Base-by-base conservation (phyloP, 2,888 invertebrate genomes). In the Cosmopolites sordidus region DNA sequence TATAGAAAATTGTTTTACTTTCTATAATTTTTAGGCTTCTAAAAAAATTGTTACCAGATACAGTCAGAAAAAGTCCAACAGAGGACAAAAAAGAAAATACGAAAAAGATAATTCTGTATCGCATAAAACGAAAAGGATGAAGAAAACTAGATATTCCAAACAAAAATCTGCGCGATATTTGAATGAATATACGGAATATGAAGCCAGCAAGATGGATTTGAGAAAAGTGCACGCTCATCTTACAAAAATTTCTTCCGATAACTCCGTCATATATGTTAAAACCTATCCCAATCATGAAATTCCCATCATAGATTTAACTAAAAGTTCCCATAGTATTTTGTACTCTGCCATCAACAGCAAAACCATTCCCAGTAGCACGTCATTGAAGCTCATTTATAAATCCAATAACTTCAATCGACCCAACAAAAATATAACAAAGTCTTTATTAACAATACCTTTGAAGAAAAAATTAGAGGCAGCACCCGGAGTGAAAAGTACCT, bases 171-270 rank as follows among this genome's bases (percentile, higher is more conserved):
- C 38, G n/a, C 33, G 47, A 29, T 51, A 55, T 43, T 29, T 43
- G 48, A 18, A 52, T 44, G 55, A 57, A 57, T 47, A 48, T 45
- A n/a, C n/a, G n/a, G n/a, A n/a, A n/a, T n/a, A n/a, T n/a, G 59
- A 62, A 15, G 54, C 54, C 8, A 62, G 60, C 33, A 50, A 42
- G 33, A 51, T 48, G 43, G 60, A 60, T 46, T 48, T 59, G 12
- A 16, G 40, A 15, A 54, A 41, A 17, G 29, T 40, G 11, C n/a
- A n/a, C n/a, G n/a, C n/a, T n/a, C n/a, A n/a, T n/a, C n/a, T n/a
- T n/a, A n/a, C n/a, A n/a, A n/a, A n/a, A n/a, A n/a, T n/a, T n/a
- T 33, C 46, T 14, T 58, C 58, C 30, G 47, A 51, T 16, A 51
- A 51, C 18, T 60, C 60, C 2, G 45, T 59, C 9, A 56, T 60